Evolutionary conservation across 2,888 invertebrate genomes (phyloP), one percentile per base, ranked within the genome.

Genomic region (Blastobasis lacticolella): DNA sequence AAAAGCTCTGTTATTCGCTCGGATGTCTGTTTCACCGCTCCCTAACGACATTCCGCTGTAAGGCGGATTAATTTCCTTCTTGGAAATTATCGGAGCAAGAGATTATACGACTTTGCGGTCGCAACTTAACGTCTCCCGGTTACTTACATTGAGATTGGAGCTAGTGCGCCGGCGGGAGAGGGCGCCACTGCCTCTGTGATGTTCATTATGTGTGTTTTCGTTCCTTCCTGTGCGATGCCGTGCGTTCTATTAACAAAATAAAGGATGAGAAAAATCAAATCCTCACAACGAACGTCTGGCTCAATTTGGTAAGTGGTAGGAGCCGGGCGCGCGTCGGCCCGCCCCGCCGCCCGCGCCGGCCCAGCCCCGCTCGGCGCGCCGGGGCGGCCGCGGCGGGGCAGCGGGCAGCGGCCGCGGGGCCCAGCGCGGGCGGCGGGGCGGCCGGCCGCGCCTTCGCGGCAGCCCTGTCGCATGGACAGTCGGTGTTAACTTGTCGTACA

Each of bases 261-360:
- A 23, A 98, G 98, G 98, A 98, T 90, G 98, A 98, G 93, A 98
- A 98, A 93, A 97, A 97, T 91, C 97, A 97, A 93, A 97, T 98
- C 90, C 94, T 98, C 90, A 96, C 97, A 83, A 97, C 97, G 89
- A 98, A 97, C 92, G 95, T 97, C 89, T 98, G 97, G 97, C 93
- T 97, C 84, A 96, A 97, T 91, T 92, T 97, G 96, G 97, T 97
- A 93, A 96, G 97, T 95, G 90, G 90, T 90, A 84, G 84, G 83
- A 75, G 82, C 77, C 78, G 79, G 77, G 78, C 72, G 61, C 65
- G 81, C 78, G 23, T 23, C 23, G 23, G 23, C 23, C 23, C 23
- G 23, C 78, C 72, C 61, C 65, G 81, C 78, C 79, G 79, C 81
- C 80, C 73, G 70, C 73, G 76, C 76, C 50, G 40, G 52, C 45